Evolutionary conservation across 92 coral and sea anemone species (phyloP).

Genomic region (Bergia puertoricense): DNA sequence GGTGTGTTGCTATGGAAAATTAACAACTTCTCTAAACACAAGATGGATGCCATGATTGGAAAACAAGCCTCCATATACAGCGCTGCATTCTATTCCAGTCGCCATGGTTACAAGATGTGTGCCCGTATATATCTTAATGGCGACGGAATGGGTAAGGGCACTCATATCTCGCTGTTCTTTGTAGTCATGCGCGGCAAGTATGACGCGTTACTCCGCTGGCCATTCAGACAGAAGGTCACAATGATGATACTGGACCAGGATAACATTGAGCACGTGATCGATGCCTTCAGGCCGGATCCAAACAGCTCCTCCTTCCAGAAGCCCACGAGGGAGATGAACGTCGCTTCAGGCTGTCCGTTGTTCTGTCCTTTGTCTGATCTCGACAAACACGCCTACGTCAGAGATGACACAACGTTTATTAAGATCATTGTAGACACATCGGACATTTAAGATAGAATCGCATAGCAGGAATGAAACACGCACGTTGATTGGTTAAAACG

Average conservation of each 20-base stretch:
- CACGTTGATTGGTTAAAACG: too few relatives aligned
- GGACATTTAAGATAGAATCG: too few relatives aligned
- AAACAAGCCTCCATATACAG: slow-evolving; percentile 26
- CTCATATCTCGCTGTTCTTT: slow-evolving; percentile 51
- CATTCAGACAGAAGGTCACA: slow-evolving; percentile 56
- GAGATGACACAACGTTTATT: background rate
- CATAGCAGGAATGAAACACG: too few relatives aligned
- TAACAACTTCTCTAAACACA: slow-evolving; percentile 26
- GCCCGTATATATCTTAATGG: slow-evolving; percentile 11
- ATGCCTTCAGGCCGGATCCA: background rate
- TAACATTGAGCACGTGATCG: background rate
- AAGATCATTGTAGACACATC: background rate
- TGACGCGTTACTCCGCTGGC: slow-evolving; percentile 57
- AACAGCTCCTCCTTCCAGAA: background rate
- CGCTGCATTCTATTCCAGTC: slow-evolving; percentile 22
- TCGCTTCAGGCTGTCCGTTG: background rate
- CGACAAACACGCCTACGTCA: background rate
- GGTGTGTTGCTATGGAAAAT: slow-evolving; percentile 50
- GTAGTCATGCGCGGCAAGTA: slow-evolving; percentile 56
- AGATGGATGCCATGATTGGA: slow-evolving; percentile 39
- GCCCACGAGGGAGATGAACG: background rate
- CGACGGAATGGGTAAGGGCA: slow-evolving; percentile 4
- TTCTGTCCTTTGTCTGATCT: background rate
- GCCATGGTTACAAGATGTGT: slow-evolving; percentile 20
- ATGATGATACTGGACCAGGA: slow-evolving; percentile 46